Percentiles rank a stretch among this genome's conserved stretches.
These are phyloP conservation scores for Onchidella celtica DNA, from an alignment of 2,888 invertebrate genomes.

Conservation along the genomic window DNA sequence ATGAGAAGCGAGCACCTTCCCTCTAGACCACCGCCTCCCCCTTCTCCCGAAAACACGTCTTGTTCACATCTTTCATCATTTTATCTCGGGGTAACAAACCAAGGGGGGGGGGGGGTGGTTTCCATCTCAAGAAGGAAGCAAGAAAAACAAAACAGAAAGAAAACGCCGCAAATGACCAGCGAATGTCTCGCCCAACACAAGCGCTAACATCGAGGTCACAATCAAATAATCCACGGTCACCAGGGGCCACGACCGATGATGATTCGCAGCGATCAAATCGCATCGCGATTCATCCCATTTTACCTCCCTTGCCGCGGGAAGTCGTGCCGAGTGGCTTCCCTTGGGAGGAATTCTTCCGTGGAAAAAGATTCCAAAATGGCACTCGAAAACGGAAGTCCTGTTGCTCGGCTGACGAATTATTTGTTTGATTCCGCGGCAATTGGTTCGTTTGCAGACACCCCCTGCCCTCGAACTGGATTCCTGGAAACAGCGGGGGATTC, in stretches of 20 bases:
- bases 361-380: background rate
- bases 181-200: background rate
- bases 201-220: background rate
- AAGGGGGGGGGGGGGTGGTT: too few species aligned
- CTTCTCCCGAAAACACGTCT: too few species aligned
- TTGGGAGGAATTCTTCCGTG: background rate
- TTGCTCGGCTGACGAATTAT: background rate
- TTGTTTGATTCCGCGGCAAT: constrained; percentile 31
- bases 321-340: constrained; percentile 32
- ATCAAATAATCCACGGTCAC: background rate
- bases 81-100: too few species aligned
- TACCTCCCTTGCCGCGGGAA: background rate
- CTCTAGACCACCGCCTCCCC: too few species aligned
- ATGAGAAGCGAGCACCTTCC: too few species aligned
- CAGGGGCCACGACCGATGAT: background rate
- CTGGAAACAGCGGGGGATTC: background rate
- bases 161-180: background rate
- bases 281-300: constrained; percentile 35
- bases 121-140: background rate
- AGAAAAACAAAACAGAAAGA: background rate
- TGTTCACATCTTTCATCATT: too few species aligned
- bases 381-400: background rate
- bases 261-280: constrained; percentile 5
- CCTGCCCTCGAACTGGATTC: constrained; percentile 12
- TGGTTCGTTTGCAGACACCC: constrained; percentile 26